phyloP scores from a whole-genome alignment of 2,888 invertebrate species.

The Tortricodes alternella region DNA sequence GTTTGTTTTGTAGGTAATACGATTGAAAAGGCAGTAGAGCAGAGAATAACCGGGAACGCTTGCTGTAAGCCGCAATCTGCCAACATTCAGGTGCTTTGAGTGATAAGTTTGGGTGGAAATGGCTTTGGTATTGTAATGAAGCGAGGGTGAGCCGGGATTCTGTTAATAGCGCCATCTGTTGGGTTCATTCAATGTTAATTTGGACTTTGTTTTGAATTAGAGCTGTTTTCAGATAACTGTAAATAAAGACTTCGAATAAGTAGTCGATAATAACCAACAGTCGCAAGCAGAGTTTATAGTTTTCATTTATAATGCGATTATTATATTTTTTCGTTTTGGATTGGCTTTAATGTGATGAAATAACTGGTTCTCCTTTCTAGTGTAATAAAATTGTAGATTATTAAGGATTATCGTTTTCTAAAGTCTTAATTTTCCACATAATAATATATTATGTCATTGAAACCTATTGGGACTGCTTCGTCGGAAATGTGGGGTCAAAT shows the following conservation, averaged over 20 bases:
- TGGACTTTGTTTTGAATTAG: not conserved
- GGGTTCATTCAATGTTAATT: not conserved
- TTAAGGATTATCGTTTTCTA: too few species aligned
- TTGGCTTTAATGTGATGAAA: too few species aligned
- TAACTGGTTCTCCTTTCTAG: too few species aligned
- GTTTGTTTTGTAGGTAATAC: constrained; percentile 30
- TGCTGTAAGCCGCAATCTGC: constrained; percentile 74
- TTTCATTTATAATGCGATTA: too few species aligned
- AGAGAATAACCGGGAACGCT: constrained; percentile 56
- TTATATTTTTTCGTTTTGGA: too few species aligned
- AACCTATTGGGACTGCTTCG: too few species aligned
- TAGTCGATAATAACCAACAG: not conserved
- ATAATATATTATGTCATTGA: too few species aligned
- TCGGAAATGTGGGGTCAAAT: too few species aligned
- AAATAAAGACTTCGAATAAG: not conserved
- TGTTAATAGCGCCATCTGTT: constrained; percentile 7
- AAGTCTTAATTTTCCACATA: too few species aligned
- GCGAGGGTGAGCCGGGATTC: not conserved
- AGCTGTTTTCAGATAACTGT: not conserved
- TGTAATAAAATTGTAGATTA: too few species aligned
- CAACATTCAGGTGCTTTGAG: constrained; percentile 68
- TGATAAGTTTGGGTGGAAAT: constrained; percentile 47
- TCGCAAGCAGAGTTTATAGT: too few species aligned
- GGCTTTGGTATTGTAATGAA: constrained; percentile 46
- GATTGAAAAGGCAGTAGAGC: constrained; percentile 38